phyloP scores from a whole-genome alignment of 2,113 vertebrate genomes.

The Hippocampus comes region DNA sequence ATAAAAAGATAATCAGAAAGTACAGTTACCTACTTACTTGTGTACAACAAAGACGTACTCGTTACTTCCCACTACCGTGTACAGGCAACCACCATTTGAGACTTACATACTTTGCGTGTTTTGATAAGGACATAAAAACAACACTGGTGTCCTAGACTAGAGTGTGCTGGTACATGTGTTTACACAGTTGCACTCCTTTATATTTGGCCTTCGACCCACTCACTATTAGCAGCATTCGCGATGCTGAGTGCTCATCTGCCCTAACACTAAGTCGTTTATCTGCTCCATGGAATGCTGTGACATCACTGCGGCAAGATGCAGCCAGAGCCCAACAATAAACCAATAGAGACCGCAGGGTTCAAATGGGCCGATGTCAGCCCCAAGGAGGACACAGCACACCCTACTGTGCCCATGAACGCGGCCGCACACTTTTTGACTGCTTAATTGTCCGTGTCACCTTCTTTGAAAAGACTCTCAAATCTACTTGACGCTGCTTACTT shows the following conservation, averaged over 20 bases:
- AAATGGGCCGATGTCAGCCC: conserved; percentile 61
- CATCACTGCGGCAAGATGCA: conserved; percentile 66
- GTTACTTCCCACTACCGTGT: not conserved
- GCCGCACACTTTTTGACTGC: not conserved
- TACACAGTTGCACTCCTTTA: conserved; percentile 40
- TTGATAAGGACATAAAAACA: not conserved
- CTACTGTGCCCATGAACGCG: conserved; percentile 32
- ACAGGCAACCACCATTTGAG: not conserved
- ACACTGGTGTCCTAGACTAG: conserved; percentile 20
- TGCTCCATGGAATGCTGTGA: conserved; percentile 71
- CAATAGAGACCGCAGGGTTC: conserved; percentile 65
- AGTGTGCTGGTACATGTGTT: conserved; percentile 26
- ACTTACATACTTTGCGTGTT: conserved; percentile 3
- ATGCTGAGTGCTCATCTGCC: conserved; percentile 65
- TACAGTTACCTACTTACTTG: not conserved
- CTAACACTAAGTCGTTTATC: conserved; percentile 73
- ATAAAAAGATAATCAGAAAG: not conserved
- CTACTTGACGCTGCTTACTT: not conserved
- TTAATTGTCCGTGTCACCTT: conserved; percentile 24
- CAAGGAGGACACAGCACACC: conserved; percentile 44
- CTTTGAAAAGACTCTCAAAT: conserved; percentile 12
- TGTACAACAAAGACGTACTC: not conserved
- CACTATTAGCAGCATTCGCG: conserved; percentile 53
- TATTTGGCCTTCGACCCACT: conserved; percentile 56
- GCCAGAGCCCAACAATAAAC: conserved; percentile 70